Base-by-base conservation (phyloP, 2,888 invertebrate species). In the Tachina fera region DNA sequence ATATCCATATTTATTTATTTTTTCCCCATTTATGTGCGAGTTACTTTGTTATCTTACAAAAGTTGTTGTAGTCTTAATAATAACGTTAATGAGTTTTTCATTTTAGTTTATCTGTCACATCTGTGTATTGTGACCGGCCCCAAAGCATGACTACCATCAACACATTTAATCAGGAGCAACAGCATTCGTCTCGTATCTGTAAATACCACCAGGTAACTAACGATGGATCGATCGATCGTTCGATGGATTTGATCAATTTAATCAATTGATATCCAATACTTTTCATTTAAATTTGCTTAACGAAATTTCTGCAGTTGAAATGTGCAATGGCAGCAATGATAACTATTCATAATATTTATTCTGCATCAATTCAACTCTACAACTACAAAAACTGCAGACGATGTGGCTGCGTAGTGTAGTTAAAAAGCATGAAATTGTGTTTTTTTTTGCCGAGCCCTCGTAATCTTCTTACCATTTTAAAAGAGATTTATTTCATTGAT, bases 21-120 rank as follows among this genome's bases (percentile, higher is more conserved):
- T 16, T 53, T 14, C 49, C n/a, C 1, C 16, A 61, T 83, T 9
- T 19, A 71, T 56, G 14, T 87, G 77, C 49, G 41, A 61, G 31
- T 16, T 68, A 56, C 45, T 74, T 81, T 63, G 75, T 89, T 89
- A 89, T 89, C 89, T 87, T 86, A 74, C 86, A 88, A 88, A 88
- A 87, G 81, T 87, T 89, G 89, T 89, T 89, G 89, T 89, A 88
- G 87, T 89, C 88, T 89, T 89, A 89, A 89, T 89, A 89, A 89
- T 88, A 87, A 87, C 89, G 89, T 89, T 89, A 89, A 89, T 89
- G 89, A 89, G 89, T 88, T 89, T 60, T 89, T 88, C 84, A 87
- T 81, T 87, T 87, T 74, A 79, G 53, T 71, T 31, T 60, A 39
- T 72, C 65, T 61, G 67, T 72, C 61, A 39, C 53, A 22, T 65